Evolutionary conservation across 2,888 invertebrate genomes (phyloP), one percentile per base, ranked within the genome.

Genomic region (Oscheius sp.): DNA sequence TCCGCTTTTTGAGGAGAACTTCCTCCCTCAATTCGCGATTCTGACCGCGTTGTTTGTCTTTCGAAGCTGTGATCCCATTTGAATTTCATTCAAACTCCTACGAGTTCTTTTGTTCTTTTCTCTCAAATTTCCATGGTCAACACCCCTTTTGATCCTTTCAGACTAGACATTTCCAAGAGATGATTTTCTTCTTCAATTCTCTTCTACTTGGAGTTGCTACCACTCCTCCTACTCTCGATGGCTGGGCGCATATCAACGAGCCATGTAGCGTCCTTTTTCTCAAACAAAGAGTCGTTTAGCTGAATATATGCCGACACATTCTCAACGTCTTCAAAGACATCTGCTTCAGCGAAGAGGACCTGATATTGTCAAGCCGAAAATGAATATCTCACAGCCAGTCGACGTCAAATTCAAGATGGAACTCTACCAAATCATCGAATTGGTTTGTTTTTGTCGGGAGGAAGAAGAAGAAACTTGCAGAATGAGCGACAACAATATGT

Each of bases 401-500:
- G 55, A 57, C 3, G 68, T 74, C 17, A 66, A 45, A 1, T 70
- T 70, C 53, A 69, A 70, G n/a, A 58, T 72, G 64, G 72, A 72
- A 20, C 53, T 74, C 10, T 74, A 74, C 52, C 74, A 74, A 61
- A 70, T 72, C 29, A 65, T 74, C 20, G 74, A 74, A 53, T 53
- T 74, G 63, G 74, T 74, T 25, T 5, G 48, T 48, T 25, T 48
- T 4, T 27, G 8, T 6, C 25, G 33, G 20, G 6, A 15, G 48
- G 48, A 25, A 48, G 12, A 12, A 25, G 5, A 48, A 48, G 25
- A 55, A 23, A 20, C 17, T 31, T 68, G 31, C 61, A 73, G 71
- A 69, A 74, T 46, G 74, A 74, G 52, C 58, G 71, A 15, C 71
- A 74, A 25, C 74, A 74, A 45, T 71, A 65, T 33, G 74, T 74